These are phyloP conservation scores for Dryomyza anilis DNA, from an alignment of 2,888 invertebrate species.

Conservation along the genomic window DNA sequence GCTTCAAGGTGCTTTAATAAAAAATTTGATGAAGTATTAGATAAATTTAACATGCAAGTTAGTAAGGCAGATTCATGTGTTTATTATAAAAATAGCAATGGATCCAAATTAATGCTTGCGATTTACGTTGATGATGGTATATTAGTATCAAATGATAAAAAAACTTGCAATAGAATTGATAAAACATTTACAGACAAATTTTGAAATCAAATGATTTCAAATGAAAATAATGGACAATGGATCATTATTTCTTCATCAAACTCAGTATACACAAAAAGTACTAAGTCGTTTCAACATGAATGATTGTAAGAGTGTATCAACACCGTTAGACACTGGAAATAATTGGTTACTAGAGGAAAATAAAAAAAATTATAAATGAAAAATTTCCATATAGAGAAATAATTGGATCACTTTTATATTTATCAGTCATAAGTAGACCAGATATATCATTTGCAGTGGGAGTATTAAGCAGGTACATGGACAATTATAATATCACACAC, in stretches of 20 bases:
- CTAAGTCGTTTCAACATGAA: conserved; percentile 35
- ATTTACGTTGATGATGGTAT: conserved; percentile 16
- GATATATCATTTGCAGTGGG: conserved; percentile 32
- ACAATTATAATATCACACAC: conserved; percentile 16
- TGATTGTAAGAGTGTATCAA: conserved; percentile 30
- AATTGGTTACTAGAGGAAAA: background rate
- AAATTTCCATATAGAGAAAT: conserved; percentile 37
- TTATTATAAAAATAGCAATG: conserved; percentile 5
- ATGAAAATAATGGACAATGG: conserved; percentile 3
- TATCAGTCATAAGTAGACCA: conserved; percentile 35
- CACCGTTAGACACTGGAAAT: conserved; percentile 25
- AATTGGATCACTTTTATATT: conserved; percentile 36
- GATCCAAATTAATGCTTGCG: background rate
- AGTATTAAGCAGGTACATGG: conserved; percentile 11
- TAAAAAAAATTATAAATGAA: background rate
- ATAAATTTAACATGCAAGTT: conserved; percentile 7
- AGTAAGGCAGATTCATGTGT: conserved; percentile 16
- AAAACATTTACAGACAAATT: conserved; percentile 9
- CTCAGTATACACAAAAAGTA: conserved; percentile 29
- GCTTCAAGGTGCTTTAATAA: conserved; percentile 4
- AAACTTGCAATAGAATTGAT: background rate
- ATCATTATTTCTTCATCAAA: background rate
- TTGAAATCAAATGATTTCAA: conserved; percentile 23
- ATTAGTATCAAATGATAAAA: background rate
- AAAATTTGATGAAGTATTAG: conserved; percentile 4